Base-by-base conservation (phyloP, 2,888 invertebrate genomes). In the Agonopterix heracliana region DNA sequence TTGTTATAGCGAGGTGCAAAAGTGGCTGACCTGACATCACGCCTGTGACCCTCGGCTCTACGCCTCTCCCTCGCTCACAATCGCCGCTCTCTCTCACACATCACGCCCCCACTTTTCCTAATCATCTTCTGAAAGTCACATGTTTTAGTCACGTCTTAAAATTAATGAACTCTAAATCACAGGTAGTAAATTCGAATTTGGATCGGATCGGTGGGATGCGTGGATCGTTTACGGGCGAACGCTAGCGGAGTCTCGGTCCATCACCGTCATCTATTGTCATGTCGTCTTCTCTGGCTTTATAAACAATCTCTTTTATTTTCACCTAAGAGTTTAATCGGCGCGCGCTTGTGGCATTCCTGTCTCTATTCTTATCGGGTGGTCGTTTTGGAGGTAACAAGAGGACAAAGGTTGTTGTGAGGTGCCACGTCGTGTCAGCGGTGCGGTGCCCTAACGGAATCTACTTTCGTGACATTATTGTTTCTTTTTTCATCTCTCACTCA, bases 1-100 rank as follows among this genome's bases (percentile, higher is more conserved):
- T 88, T 87, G 89, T 89, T 88, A 86, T 81, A 79, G 83, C 81
- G 89, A 89, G 89, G 89, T 89, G 85, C 89, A 89, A 89, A 88
- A 88, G 88, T 87, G 89, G 86, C 86, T 89, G 87, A 88, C 88
- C 89, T 89, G 84, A 86, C 88, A 89, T 89, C 90, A 89, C 90
- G 89, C 83, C 73, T 81, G 82, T 86, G 90, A 89, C 90, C 90
- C 86, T 80, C 73, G 68, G 66, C 61, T 66, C 61, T 63, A 57
- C 57, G 54, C 71, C 58, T 83, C 82, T 63, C 75, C 56, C 61
- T 85, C 79, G 56, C 72, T 57, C 80, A 49, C 60, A 59, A 55
- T 54, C 55, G 53, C 52, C 69, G 59, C 62, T 81, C 84, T 71
- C 81, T 49, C 71, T 89, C 76, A 59, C 77, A 70, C 87, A 84